A percentile compares a stretch with the other conserved stretches of the same genome.
Conservation (phyloP, 1,140 invertebrate species). For the Melipona quadrifasciata region DNA sequence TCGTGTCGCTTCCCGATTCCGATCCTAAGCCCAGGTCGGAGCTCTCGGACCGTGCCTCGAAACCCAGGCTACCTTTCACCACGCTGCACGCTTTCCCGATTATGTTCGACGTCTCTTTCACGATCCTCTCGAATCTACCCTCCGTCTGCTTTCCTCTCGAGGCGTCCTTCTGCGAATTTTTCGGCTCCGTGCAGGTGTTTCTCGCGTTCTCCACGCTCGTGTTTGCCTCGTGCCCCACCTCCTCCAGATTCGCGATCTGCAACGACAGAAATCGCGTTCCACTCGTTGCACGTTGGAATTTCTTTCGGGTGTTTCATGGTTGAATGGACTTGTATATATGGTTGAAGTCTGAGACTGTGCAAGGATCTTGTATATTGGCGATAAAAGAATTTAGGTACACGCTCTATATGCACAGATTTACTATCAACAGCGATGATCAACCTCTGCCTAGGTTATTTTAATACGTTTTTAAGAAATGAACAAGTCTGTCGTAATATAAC, state of each 20-base stretch:
- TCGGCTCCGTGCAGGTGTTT: slow-evolving; percentile 72
- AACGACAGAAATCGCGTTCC: not conserved
- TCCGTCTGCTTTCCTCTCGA: slow-evolving; percentile 81
- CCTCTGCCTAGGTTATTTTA: no score
- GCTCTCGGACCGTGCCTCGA: slow-evolving; percentile 79
- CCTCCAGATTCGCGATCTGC: slow-evolving; percentile 25
- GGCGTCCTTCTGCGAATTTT: slow-evolving; percentile 77
- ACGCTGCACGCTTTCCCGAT: slow-evolving; percentile 79
- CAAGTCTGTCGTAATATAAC: no score
- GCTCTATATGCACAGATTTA: no score
- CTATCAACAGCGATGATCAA: no score
- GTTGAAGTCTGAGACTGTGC: no score
- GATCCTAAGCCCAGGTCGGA: slow-evolving; percentile 79
- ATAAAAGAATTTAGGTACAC: no score
- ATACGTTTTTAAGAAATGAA: no score
- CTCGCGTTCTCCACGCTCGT: slow-evolving; percentile 71
- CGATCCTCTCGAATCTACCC: slow-evolving; percentile 83
- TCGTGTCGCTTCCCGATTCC: slow-evolving; percentile 76
- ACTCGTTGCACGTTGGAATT: not conserved
- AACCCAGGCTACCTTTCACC: slow-evolving; percentile 79
- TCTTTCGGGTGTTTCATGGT: not conserved
- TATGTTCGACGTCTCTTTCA: slow-evolving; percentile 81
- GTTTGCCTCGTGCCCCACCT: slow-evolving; percentile 44
- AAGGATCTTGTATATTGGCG: no score
- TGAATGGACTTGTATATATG: not conserved